Percentiles rank a stretch among this genome's conserved stretches.
These are phyloP conservation scores for Drymonia ruficornis DNA, from an alignment of 2,888 invertebrate species.

Conservation along the genomic window DNA sequence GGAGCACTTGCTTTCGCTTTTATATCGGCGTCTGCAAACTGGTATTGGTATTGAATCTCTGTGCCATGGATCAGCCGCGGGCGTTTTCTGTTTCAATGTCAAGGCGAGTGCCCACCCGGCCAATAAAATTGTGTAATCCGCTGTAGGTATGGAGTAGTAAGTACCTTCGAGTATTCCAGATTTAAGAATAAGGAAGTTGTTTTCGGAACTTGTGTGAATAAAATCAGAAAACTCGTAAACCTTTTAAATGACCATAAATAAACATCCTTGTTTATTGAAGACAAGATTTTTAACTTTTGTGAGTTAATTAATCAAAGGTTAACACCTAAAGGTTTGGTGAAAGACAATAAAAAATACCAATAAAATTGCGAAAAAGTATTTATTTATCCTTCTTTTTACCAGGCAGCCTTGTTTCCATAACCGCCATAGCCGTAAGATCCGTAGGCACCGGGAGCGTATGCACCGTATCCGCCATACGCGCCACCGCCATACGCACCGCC, in stretches of 20 bases:
- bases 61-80: conserved; percentile 46
- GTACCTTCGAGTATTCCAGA: conserved; percentile 17
- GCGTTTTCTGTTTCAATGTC: conserved; percentile 72
- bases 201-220: conserved; percentile 38
- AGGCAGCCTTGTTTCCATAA: conserved; percentile 29
- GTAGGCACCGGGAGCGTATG: conserved; percentile 24
- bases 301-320: neutral
- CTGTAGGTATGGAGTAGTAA: conserved; percentile 17
- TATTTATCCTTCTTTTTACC: conserved; percentile 20
- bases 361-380: neutral
- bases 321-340: too few relatives aligned
- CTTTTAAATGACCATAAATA: conserved; percentile 8
- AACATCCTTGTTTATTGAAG: conserved; percentile 4
- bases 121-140: conserved; percentile 51
- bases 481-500: conserved; percentile 12
- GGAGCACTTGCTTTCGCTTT: conserved; percentile 71
- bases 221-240: conserved; percentile 9
- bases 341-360: neutral
- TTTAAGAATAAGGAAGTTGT: conserved; percentile 43
- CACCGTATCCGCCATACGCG: conserved; percentile 17
- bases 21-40: conserved; percentile 68
- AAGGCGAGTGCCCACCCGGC: conserved; percentile 56
- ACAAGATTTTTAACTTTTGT: neutral
- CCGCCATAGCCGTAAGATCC: conserved; percentile 30
- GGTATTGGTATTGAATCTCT: conserved; percentile 61